phyloP scores from a whole-genome alignment of 2,888 invertebrate species.

The Entomobrya multifasciata region DNA sequence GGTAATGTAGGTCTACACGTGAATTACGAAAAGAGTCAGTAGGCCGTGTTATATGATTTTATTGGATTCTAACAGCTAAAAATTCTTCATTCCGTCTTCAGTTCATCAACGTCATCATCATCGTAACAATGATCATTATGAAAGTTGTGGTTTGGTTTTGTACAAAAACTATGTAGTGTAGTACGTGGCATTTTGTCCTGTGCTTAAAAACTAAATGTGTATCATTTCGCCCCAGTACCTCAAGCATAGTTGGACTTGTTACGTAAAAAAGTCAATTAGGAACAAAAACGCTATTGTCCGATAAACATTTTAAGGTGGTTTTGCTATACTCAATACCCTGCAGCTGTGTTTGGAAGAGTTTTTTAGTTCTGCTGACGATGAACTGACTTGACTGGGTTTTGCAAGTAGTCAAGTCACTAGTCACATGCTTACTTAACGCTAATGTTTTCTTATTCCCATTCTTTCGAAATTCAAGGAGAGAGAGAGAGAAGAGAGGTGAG shows the following conservation, averaged over 20 bases:
- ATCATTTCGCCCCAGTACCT: no score
- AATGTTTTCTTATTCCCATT: background rate
- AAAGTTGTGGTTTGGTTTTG: background rate
- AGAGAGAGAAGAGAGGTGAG: conserved; percentile 18
- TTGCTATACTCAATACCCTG: background rate
- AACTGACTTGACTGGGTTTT: no score
- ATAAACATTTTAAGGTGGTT: background rate
- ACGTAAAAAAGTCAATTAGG: no score
- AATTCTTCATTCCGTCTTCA: conserved; percentile 23
- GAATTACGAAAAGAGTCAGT: conserved; percentile 5
- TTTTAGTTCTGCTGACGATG: no score
- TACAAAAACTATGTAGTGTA: no score
- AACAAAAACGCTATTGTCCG: background rate
- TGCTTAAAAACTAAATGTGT: no score
- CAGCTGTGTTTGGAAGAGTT: background rate
- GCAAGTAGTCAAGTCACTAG: background rate
- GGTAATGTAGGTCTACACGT: no score
- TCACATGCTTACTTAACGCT: background rate
- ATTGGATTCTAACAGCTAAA: background rate
- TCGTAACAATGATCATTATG: background rate
- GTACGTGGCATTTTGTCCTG: no score
- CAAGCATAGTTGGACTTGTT: no score
- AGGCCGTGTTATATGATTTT: background rate
- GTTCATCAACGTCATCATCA: conserved; percentile 39
- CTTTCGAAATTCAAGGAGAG: background rate